Evolutionary conservation across 2,888 invertebrate genomes (phyloP), one percentile per base, ranked within the genome.

Genomic region (Mesoligia furuncula): DNA sequence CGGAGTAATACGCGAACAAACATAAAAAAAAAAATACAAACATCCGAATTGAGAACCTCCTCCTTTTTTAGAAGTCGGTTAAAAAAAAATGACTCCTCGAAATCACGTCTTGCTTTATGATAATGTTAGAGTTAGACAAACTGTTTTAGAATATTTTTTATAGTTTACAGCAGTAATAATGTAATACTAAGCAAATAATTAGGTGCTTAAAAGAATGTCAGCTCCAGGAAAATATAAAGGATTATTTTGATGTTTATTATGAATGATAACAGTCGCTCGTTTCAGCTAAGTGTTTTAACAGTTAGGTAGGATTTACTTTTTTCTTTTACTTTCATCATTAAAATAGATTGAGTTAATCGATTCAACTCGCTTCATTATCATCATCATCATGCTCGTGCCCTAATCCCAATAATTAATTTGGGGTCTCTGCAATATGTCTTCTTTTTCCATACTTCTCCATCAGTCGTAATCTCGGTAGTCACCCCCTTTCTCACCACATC

Each of bases 171-270:
- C 39, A 31, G 17, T n/a, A 42, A 13, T 36, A 73, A 48, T 66
- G 36, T 0, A 36, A 36, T 36, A 36, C 36, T 36, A 36, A 4
- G 36, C 36, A 36, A 36, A 36, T 5, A 36, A 27, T 27, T 31
- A 65, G 7, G 17, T 62, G 48, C 9, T 1, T 11, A 57, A 1
- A n/a, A 13, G 5, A 3, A 4, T 36, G 13, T 13, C n/a, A 39
- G 8, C 31, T 75, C 0, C 51, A 54, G 75, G 75, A 75, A 75
- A 75, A 75, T 54, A 42, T 31, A 15, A 11, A 73, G 11, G 24
- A 42, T 17, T 27, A 69, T 51, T 45, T 15, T 15, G 8, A 39
- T 20, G 7, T 24, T 42, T 20, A 54, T 2, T 11, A 42, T 54
- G 31, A 31, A 73, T n/a, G 15, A 8, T n/a, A 4, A 1, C n/a